Percentiles rank a stretch among this genome's conserved stretches.
These are phyloP conservation scores for Xiphophorus maculatus DNA, from an alignment of 2,113 vertebrate genomes.

Conservation along the genomic window DNA sequence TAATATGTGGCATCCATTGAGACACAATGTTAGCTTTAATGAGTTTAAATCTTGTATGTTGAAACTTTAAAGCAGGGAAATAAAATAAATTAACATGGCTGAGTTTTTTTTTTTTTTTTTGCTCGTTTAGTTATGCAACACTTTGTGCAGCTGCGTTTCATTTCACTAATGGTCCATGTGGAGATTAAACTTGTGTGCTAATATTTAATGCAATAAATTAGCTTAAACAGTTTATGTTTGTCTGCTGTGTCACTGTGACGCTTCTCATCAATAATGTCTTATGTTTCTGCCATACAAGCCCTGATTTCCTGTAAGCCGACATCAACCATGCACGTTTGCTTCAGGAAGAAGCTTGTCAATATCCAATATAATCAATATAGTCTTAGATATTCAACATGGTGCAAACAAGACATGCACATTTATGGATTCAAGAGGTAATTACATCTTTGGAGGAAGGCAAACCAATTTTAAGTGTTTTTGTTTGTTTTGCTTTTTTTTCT, in stretches of 20 bases:
- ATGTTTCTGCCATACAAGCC: not conserved
- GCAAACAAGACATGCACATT: too few species aligned
- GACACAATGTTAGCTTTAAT: not conserved
- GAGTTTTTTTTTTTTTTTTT: not conserved
- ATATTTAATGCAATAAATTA: not conserved
- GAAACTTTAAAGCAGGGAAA: conserved; percentile 5
- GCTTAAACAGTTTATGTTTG: not conserved
- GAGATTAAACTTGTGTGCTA: not conserved
- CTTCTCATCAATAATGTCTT: not conserved
- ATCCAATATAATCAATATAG: not conserved
- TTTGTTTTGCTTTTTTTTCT: too few species aligned
- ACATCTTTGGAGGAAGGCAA: too few species aligned
- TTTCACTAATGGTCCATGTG: not conserved
- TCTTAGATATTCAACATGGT: too few species aligned
- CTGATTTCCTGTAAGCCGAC: not conserved
- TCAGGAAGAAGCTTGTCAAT: not conserved
- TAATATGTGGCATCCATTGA: conserved; percentile 2
- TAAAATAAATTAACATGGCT: not conserved
- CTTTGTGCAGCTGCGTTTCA: not conserved
- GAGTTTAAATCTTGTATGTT: conserved; percentile 14
- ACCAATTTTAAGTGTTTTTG: too few species aligned
- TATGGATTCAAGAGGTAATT: too few species aligned
- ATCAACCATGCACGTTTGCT: not conserved
- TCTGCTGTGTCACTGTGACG: not conserved
- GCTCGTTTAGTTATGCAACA: not conserved